Evolutionary conservation across 2,797 vertebrate species (phyloP).

Genomic region (Vespertilio murinus): DNA sequence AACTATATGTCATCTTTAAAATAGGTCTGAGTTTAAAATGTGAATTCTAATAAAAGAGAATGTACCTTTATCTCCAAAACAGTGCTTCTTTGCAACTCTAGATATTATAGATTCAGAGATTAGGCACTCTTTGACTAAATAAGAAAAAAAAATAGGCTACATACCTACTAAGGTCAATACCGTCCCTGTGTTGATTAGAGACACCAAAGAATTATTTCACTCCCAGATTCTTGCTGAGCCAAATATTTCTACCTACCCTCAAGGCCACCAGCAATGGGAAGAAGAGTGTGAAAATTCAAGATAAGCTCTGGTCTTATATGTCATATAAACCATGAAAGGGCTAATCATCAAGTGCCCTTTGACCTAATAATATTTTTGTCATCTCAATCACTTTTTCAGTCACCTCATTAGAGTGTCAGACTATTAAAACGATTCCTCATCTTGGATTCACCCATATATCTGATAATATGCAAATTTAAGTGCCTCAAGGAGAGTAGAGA

Average conservation of each 20-base stretch:
- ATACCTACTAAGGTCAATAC: not conserved
- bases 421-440: not conserved
- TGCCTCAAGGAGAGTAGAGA: slow-evolving; percentile 55
- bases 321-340: not conserved
- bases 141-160: slow-evolving; percentile 63
- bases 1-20: slow-evolving; percentile 20
- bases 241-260: slow-evolving; percentile 53
- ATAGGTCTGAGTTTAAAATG: slow-evolving; percentile 47
- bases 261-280: slow-evolving; percentile 58
- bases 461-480: slow-evolving; percentile 54
- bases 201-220: slow-evolving; percentile 67
- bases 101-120: slow-evolving; percentile 49
- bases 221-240: slow-evolving; percentile 38
- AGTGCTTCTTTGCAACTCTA: slow-evolving; percentile 30
- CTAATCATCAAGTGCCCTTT: not conserved
- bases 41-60: slow-evolving; percentile 41
- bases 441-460: slow-evolving; percentile 17
- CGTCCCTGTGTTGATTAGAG: slow-evolving; percentile 66
- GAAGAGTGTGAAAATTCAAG: not conserved
- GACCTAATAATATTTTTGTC: slow-evolving; percentile 13
- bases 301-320: not conserved
- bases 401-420: not conserved
- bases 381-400: slow-evolving; percentile 61
- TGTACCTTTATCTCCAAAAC: slow-evolving; percentile 26
- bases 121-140: slow-evolving; percentile 45